Evolutionary conservation across 2,113 vertebrate genomes (phyloP).

Genomic region (Fulmarus glacialis): DNA sequence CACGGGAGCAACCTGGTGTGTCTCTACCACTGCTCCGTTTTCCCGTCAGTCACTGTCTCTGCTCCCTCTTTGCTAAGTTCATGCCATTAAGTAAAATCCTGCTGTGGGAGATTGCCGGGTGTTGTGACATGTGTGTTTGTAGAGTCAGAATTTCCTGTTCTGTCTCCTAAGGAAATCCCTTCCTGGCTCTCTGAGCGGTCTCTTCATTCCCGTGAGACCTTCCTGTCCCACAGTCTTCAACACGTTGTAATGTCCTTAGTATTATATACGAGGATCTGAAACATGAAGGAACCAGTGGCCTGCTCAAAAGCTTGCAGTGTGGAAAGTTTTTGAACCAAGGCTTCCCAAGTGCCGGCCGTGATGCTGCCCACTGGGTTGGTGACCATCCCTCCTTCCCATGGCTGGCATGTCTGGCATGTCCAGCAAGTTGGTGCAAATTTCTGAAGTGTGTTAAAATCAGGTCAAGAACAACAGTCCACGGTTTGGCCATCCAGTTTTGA

Average conservation of each 20-base stretch:
- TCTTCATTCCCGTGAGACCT: neutral
- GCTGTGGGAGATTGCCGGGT: neutral
- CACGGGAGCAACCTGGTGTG: accelerated
- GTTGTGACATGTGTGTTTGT: neutral
- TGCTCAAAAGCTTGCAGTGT: neutral
- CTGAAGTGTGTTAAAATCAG: neutral
- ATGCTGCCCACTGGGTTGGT: neutral
- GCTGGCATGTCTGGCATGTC: neutral
- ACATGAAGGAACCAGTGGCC: neutral
- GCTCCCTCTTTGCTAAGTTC: neutral
- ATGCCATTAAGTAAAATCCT: neutral
- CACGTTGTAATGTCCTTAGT: accelerated
- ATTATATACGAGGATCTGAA: accelerated
- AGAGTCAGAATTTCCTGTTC: neutral
- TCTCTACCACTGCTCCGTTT: neutral
- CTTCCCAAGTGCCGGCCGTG: accelerated
- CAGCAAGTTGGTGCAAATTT: neutral
- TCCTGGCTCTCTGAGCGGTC: neutral
- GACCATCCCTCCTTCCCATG: neutral
- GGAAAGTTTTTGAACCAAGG: neutral
- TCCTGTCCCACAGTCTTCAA: neutral
- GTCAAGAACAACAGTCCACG: neutral
- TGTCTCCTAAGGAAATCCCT: neutral
- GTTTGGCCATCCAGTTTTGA: neutral
- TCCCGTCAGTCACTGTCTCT: neutral